These are phyloP conservation scores for Labeo calbasu DNA, from an alignment of 2,797 vertebrate genomes.

Conservation along the genomic window DNA sequence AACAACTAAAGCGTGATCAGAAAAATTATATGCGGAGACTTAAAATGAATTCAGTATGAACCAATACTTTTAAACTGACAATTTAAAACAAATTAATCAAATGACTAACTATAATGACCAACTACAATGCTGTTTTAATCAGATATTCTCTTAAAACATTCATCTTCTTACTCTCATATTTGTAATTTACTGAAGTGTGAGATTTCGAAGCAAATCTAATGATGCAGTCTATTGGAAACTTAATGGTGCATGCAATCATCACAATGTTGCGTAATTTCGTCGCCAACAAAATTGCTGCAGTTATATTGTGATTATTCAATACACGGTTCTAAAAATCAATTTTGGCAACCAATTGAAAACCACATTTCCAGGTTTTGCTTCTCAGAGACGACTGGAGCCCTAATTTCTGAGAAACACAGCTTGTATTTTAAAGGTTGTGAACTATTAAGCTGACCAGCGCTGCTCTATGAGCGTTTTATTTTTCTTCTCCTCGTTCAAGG, in stretches of 20 bases:
- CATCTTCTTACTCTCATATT: background rate
- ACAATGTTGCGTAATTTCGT: background rate
- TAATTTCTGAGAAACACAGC: constrained; percentile 13
- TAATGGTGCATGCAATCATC: background rate
- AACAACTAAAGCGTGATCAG: too few relatives aligned
- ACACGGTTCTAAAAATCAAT: background rate
- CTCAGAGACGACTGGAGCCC: background rate
- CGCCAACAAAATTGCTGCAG: background rate
- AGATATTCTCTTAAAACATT: background rate
- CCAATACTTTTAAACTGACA: background rate
- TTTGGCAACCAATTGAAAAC: background rate
- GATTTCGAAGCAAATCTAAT: background rate
- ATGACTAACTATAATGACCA: background rate
- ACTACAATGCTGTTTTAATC: background rate
- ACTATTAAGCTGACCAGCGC: constrained; percentile 31
- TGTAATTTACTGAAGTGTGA: background rate
- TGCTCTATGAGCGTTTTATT: constrained; percentile 60
- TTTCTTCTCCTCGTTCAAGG: constrained; percentile 39
- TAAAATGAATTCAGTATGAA: background rate
- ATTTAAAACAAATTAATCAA: background rate
- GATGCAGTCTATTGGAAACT: background rate
- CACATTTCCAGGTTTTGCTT: constrained; percentile 1
- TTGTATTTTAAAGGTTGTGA: constrained; percentile 37
- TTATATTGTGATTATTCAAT: background rate
- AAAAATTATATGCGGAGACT: too few relatives aligned